Conservation (phyloP, 2,888 invertebrate species). For the Cyclophora punctaria region DNA sequence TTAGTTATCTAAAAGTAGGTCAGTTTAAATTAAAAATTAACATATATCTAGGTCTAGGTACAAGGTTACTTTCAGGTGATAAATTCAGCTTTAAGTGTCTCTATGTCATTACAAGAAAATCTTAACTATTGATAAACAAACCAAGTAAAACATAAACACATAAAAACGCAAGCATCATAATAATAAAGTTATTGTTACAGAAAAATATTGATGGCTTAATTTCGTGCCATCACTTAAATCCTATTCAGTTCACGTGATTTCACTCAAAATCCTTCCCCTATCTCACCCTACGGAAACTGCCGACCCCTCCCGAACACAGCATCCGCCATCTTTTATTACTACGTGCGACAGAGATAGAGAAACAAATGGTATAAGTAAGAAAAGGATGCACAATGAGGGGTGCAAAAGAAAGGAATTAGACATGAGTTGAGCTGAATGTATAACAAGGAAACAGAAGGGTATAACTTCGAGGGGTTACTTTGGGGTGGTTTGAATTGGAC, state of each 20-base stretch:
- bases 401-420: conserved; percentile 41
- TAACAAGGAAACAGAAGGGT: conserved; percentile 25
- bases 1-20: no score
- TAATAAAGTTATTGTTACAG: not conserved
- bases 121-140: no score
- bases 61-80: no score
- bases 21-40: no score
- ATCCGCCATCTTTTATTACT: conserved; percentile 61
- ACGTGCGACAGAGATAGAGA: conserved; percentile 23
- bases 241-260: conserved; percentile 38
- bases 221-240: conserved; percentile 39
- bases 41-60: no score
- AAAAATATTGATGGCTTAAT: conserved; percentile 35
- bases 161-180: no score
- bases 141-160: no score
- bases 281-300: conserved; percentile 51
- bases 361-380: conserved; percentile 4
- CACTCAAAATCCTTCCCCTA: conserved; percentile 42
- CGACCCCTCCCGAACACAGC: conserved; percentile 43
- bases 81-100: no score
- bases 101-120: no score
- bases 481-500: no score
- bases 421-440: conserved; percentile 42
- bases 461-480: no score
- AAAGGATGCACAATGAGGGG: conserved; percentile 32